phyloP scores from a whole-genome alignment of 2,797 vertebrate genomes.

The Lepus oiostolus region DNA sequence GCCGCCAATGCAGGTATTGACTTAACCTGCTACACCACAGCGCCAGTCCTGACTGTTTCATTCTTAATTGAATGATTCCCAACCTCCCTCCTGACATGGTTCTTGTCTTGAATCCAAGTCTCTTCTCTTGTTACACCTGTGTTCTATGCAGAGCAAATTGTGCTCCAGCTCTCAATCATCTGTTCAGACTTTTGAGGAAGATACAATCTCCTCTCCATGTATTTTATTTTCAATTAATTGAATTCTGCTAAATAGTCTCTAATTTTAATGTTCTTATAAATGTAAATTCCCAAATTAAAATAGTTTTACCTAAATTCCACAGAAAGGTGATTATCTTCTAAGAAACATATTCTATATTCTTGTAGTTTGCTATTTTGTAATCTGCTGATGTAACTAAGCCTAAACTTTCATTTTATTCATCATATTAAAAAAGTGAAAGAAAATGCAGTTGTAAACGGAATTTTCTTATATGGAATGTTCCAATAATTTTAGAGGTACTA shows the following conservation, averaged over 20 bases:
- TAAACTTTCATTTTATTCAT: constrained; percentile 48
- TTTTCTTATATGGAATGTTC: neutral
- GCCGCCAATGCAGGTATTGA: too few species aligned
- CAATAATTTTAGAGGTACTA: neutral
- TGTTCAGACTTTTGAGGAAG: neutral
- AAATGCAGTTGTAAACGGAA: constrained; percentile 9
- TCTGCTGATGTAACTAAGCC: neutral
- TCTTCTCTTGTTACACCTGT: neutral
- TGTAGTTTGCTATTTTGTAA: neutral
- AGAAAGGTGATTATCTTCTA: constrained; percentile 9
- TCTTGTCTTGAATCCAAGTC: neutral
- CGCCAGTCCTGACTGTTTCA: too few species aligned
- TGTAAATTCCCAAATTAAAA: constrained; percentile 1
- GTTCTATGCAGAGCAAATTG: neutral
- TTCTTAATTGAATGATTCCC: neutral
- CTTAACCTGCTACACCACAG: too few species aligned
- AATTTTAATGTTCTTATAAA: constrained; percentile 20
- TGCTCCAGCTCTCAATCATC: neutral
- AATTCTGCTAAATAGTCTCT: neutral
- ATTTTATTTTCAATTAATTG: neutral
- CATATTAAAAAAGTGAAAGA: neutral
- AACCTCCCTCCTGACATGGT: neutral
- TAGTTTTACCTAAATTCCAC: neutral
- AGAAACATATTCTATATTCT: neutral
- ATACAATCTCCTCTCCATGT: neutral